Evolutionary conservation across 2,888 invertebrate species (phyloP).

Genomic region (Conchocele bisecta): DNA sequence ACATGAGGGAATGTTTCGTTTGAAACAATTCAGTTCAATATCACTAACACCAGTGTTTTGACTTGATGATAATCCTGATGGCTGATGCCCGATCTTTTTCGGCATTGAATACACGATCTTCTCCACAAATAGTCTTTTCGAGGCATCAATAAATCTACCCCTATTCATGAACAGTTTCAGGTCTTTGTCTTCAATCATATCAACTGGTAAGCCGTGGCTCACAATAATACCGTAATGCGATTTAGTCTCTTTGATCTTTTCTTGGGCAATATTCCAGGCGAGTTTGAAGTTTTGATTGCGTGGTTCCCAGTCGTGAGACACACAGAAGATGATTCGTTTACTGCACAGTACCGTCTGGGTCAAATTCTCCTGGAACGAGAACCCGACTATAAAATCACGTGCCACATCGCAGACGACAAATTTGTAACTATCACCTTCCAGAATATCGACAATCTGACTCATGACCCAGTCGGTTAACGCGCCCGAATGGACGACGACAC

Average conservation of each 20-base stretch:
- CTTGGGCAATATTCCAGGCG: background rate
- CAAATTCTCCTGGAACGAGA: conserved; percentile 64
- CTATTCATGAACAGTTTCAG: background rate
- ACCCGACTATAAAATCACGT: conserved; percentile 62
- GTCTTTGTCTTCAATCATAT: background rate
- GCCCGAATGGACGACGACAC: conserved; percentile 55
- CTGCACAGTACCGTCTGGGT: conserved; percentile 49
- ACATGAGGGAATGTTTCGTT: background rate
- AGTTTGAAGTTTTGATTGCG: background rate
- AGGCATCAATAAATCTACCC: background rate
- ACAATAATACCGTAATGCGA: background rate
- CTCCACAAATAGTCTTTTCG: background rate
- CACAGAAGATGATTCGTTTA: background rate
- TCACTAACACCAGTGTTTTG: too few species aligned
- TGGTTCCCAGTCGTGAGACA: background rate
- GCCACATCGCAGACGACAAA: conserved; percentile 55
- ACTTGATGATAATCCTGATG: too few species aligned
- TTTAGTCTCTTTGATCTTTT: background rate
- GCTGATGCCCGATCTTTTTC: background rate
- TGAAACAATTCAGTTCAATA: too few species aligned
- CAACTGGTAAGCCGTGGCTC: background rate
- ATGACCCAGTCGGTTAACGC: conserved; percentile 54
- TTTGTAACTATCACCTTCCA: conserved; percentile 47
- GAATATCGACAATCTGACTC: conserved; percentile 48
- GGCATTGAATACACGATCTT: background rate